Conservation (phyloP, 2,113 vertebrate species). For the Gopherus flavomarginatus region DNA sequence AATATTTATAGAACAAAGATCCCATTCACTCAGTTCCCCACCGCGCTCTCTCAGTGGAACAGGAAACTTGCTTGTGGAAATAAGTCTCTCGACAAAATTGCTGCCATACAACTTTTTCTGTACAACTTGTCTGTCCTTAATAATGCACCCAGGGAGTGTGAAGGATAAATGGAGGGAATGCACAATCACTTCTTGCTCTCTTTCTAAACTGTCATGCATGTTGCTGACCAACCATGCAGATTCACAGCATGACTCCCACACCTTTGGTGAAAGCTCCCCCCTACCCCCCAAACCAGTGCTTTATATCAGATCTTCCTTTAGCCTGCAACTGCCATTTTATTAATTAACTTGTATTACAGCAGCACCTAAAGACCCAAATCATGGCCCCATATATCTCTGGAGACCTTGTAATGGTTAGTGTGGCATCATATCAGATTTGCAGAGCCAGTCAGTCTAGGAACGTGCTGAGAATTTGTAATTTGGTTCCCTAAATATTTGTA, state of each 20-base stretch:
- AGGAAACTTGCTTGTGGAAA: background rate
- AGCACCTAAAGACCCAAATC: background rate
- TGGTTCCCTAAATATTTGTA: accelerated
- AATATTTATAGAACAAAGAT: background rate
- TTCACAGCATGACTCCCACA: background rate
- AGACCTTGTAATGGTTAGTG: background rate
- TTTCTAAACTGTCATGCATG: background rate
- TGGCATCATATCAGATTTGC: background rate
- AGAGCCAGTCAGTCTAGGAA: background rate
- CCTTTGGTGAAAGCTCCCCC: background rate
- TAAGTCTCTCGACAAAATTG: background rate
- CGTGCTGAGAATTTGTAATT: background rate
- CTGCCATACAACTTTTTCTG: background rate
- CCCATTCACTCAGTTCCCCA: background rate
- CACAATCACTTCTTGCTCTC: background rate
- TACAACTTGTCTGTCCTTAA: background rate
- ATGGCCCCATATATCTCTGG: background rate
- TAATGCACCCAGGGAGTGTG: accelerated
- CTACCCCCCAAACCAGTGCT: background rate
- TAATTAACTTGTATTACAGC: background rate
- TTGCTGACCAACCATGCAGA: background rate
- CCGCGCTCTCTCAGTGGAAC: background rate
- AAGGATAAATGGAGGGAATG: background rate
- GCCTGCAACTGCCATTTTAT: background rate
- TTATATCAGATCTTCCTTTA: background rate